A percentile compares a stretch with the other conserved stretches of the same genome.
phyloP scores from a whole-genome alignment of 2,797 vertebrate species.

The Siniperca undulata region DNA sequence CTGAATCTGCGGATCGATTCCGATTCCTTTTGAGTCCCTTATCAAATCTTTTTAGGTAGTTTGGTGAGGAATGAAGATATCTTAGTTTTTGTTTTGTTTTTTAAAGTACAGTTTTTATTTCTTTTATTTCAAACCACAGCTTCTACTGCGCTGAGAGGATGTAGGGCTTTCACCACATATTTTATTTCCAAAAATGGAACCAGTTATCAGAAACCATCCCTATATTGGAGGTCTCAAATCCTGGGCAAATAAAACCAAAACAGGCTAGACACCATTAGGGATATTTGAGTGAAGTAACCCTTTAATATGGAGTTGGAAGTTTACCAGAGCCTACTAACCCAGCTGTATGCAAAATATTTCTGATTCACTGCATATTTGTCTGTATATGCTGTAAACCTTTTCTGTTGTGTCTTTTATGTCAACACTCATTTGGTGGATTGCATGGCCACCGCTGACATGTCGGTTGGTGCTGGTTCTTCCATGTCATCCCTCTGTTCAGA shows the following conservation, averaged over 20 bases:
- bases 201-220: background rate
- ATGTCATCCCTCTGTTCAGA: constrained; percentile 90
- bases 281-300: constrained; percentile 4
- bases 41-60: too few species aligned
- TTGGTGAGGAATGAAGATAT: too few species aligned
- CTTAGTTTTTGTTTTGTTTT: too few species aligned
- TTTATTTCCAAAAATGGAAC: too few species aligned
- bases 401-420: constrained; percentile 55
- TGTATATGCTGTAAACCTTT: constrained; percentile 52
- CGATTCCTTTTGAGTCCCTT: too few species aligned
- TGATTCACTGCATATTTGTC: constrained; percentile 78
- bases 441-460: constrained; percentile 68
- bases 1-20: too few species aligned
- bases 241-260: constrained; percentile 15
- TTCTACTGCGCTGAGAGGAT: too few species aligned
- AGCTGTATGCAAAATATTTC: constrained; percentile 71
- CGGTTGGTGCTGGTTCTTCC: constrained; percentile 53
- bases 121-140: too few species aligned
- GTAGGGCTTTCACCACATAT: too few species aligned
- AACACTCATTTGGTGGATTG: constrained; percentile 64
- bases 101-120: too few species aligned
- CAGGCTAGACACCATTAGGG: background rate
- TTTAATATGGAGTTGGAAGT: background rate
- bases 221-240: background rate
- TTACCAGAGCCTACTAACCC: constrained; percentile 60